Evolutionary conservation across 2,888 invertebrate species (phyloP).

Genomic region (Caenorhabditis imperialis): DNA sequence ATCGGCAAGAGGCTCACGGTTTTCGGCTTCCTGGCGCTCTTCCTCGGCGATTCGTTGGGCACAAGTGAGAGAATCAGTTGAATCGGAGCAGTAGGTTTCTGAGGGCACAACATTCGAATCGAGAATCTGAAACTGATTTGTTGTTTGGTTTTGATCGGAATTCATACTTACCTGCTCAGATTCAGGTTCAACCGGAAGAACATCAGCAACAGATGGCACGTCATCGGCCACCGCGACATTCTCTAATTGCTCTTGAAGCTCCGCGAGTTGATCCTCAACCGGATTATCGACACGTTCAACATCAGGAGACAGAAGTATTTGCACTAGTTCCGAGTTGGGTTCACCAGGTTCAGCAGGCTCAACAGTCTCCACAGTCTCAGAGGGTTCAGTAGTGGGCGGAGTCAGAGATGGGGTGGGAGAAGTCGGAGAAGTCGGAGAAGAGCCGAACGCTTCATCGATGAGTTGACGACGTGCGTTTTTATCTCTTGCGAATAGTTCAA

Average conservation of each 20-base stretch:
- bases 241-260: neutral
- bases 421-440: neutral
- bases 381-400: neutral
- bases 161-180: neutral
- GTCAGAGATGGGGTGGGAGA: neutral
- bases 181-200: neutral
- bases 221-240: neutral
- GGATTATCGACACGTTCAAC: neutral
- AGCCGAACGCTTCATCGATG: constrained; percentile 18
- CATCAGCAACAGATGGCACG: neutral
- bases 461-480: constrained; percentile 24
- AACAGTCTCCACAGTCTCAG: neutral
- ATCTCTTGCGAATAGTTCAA: constrained; percentile 41
- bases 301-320: constrained; percentile 23
- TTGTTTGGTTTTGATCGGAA: neutral
- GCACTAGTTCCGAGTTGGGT: constrained; percentile 34
- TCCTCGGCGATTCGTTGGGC: constrained; percentile 8
- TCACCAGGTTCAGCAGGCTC: too few species aligned
- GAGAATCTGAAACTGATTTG: neutral
- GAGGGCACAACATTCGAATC: neutral
- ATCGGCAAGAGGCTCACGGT: neutral
- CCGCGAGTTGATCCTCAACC: neutral
- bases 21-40: constrained; percentile 3
- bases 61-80: neutral
- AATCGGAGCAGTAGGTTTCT: neutral